Evolutionary conservation across 2,797 vertebrate species (phyloP).

Genomic region (Halcyon badia): DNA sequence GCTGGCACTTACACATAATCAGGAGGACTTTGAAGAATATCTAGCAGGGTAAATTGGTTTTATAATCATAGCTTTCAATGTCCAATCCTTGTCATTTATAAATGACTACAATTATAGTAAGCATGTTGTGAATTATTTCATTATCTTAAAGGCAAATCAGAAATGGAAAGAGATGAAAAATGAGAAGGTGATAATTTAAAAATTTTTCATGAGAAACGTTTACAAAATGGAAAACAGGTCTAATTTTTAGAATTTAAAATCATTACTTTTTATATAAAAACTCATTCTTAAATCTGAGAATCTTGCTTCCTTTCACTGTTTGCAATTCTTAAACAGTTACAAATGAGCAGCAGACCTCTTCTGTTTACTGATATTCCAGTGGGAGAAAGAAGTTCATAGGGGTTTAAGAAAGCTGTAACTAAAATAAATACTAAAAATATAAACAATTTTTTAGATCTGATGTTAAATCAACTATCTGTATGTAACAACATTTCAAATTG

Average conservation of each 20-base stretch:
- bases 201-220: neutral
- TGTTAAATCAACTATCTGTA: constrained; percentile 16
- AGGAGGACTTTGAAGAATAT: neutral
- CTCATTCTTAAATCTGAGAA: neutral
- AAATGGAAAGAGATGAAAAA: neutral
- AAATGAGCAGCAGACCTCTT: neutral
- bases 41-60: neutral
- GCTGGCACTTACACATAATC: neutral
- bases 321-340: neutral
- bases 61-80: neutral
- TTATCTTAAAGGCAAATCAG: neutral
- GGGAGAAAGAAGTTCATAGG: neutral
- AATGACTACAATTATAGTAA: neutral
- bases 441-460: constrained; percentile 26
- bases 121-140: neutral
- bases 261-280: neutral
- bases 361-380: neutral
- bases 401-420: neutral
- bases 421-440: constrained; percentile 39
- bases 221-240: neutral
- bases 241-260: neutral
- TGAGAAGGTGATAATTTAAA: neutral
- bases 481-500: neutral
- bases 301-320: neutral
- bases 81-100: neutral